Evolutionary conservation across 2,113 vertebrate genomes (phyloP), one percentile per base, ranked within the genome.

Genomic region (Apodemus speciosus): DNA sequence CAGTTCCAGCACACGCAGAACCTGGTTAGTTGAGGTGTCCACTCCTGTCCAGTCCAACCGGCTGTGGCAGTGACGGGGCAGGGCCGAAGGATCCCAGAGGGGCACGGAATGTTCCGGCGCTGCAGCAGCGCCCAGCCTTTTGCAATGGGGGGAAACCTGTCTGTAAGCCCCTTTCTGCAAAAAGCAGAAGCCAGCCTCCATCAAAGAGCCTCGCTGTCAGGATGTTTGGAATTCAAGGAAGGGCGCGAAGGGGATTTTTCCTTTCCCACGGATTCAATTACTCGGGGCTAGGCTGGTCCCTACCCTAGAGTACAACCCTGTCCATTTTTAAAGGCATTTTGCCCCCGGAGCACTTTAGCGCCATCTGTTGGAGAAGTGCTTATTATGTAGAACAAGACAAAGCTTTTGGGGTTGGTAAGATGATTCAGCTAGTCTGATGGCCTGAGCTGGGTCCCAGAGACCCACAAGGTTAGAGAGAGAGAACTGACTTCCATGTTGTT

Each of bases 361-460:
- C 90, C 93, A 89, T 96, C 96, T 95, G 49, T 64, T 92, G 95
- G 92, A 49, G 91, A 81, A 64, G 79, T 27, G 53, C 8, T 83
- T 85, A 56, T 72, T 49, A 2, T 6, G 15, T 43, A 72, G 91
- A 92, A 64, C 27, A 79, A 20, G 88, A 73, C 71, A 18, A 89
- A 91, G 16, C 18, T 15, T 49, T 56, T 60, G 25, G 14, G 14
- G 56, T 15, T 4, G 14, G 56, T 27, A 25, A 60, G 38, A 46
- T 32, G 8, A 40, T 40, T 30, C 53, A 60, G 79, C 58, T 30
- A 43, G 79, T 40, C 56, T 43, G 56, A 84, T 32, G 56, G 38
- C 38, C 15, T 62, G 80, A 43, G 30, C 62, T 46, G 16, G 38
- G 62, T 62, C 25, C 58, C 38, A 62, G 38, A 58, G 21, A 40